phyloP scores from a whole-genome alignment of 2,888 invertebrate species.

The Eulithis testata region DNA sequence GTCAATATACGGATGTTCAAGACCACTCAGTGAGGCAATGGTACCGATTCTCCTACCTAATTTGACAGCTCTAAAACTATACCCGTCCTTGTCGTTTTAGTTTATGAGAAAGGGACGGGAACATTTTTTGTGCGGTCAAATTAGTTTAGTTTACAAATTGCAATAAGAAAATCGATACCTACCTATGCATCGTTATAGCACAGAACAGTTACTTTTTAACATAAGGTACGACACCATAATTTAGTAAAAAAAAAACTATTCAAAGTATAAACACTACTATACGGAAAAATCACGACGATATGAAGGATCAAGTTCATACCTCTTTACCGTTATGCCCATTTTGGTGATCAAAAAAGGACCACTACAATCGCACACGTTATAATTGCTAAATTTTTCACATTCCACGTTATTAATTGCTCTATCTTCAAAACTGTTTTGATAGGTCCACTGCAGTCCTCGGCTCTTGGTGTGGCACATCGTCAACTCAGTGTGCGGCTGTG shows the following conservation, averaged over 20 bases:
- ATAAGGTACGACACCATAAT: too few species aligned
- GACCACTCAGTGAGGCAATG: too few species aligned
- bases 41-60: too few species aligned
- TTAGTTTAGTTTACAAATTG: too few species aligned
- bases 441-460: background rate
- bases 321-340: slow-evolving; percentile 44
- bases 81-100: too few species aligned
- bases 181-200: too few species aligned
- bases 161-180: too few species aligned
- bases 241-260: background rate
- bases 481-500: background rate
- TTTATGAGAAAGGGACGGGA: too few species aligned
- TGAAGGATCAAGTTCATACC: slow-evolving; percentile 34
- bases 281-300: slow-evolving; percentile 25
- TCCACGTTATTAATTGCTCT: slow-evolving; percentile 36
- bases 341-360: slow-evolving; percentile 34
- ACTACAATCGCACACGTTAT: slow-evolving; percentile 16
- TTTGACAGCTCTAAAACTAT: too few species aligned
- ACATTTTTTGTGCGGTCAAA: too few species aligned
- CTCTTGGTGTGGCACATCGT: background rate
- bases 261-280: slow-evolving; percentile 14
- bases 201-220: too few species aligned
- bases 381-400: slow-evolving; percentile 40
- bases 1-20: too few species aligned
- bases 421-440: slow-evolving; percentile 14